Percentiles rank a stretch among this genome's conserved stretches.
These are phyloP conservation scores for Albula goreensis DNA, from an alignment of 2,113 vertebrate species.

Conservation along the genomic window DNA sequence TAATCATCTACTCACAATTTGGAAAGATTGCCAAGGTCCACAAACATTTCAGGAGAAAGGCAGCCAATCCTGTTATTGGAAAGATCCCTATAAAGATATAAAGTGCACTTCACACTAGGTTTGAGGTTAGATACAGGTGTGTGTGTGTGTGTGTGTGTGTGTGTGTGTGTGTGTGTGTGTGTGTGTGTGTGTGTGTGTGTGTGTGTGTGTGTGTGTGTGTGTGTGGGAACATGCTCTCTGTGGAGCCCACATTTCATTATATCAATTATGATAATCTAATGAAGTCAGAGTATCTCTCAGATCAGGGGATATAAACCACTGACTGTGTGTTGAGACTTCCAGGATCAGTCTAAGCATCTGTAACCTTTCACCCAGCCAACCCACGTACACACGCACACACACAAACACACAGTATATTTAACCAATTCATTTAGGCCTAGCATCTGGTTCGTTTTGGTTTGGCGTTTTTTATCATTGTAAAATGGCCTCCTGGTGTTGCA, in stretches of 20 bases:
- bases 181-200: too few species aligned
- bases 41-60: slow-evolving; percentile 82
- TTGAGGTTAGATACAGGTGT: neutral
- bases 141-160: neutral
- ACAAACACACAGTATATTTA: slow-evolving; percentile 18
- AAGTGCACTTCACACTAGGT: neutral
- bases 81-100: slow-evolving; percentile 78
- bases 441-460: neutral
- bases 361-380: slow-evolving; percentile 37
- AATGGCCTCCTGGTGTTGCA: slow-evolving; percentile 28
- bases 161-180: too few species aligned
- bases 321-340: slow-evolving; percentile 33
- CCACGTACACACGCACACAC: neutral
- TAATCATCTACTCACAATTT: slow-evolving; percentile 81
- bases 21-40: slow-evolving; percentile 78
- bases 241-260: neutral
- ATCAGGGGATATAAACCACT: neutral
- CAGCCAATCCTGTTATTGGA: slow-evolving; percentile 92
- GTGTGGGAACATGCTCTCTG: slow-evolving; percentile 7
- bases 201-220: slow-evolving; percentile 15
- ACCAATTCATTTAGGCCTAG: neutral
- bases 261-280: neutral
- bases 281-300: neutral
- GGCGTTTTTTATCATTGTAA: neutral
- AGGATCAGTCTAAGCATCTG: slow-evolving; percentile 44